Percentiles rank a stretch among this genome's conserved stretches.
Conservation (phyloP, 1,140 invertebrate species). For the Olivierus martensii region DNA sequence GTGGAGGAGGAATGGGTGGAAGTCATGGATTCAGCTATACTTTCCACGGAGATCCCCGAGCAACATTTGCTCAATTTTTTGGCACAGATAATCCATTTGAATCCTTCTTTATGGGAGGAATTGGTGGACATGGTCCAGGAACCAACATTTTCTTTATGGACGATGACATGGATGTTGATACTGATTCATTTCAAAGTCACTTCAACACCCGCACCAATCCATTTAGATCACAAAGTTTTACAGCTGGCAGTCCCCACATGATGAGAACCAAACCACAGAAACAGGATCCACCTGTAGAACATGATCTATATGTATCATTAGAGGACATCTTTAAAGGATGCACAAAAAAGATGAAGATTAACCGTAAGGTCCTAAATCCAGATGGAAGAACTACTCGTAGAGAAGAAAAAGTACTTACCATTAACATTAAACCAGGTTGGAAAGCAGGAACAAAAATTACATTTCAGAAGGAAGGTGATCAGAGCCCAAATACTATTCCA, state of each 20-base stretch:
- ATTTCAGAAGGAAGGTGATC: constrained; percentile 97
- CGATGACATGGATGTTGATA: constrained; percentile 15
- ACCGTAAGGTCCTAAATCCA: constrained; percentile 64
- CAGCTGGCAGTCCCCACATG: constrained; percentile 45
- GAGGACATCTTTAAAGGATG: constrained; percentile 86
- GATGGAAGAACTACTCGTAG: constrained; percentile 68
- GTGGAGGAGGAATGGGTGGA: constrained; percentile 1
- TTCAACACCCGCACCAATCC: constrained; percentile 11
- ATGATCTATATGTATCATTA: constrained; percentile 85
- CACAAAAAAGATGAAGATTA: constrained; percentile 99
- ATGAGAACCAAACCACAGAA: constrained; percentile 26
- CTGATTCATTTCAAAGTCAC: constrained; percentile 10
- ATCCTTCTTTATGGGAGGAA: constrained; percentile 42
- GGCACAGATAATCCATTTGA: constrained; percentile 67
- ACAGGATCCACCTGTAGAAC: constrained; percentile 85
- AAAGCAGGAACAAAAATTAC: constrained; percentile 99
- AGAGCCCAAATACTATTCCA: constrained; percentile 87
- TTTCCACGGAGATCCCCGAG: constrained; percentile 77
- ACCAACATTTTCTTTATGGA: constrained; percentile 9
- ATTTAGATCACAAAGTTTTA: constrained; percentile 70
- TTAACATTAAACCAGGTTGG: constrained; percentile 99
- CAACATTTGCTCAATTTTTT: constrained; percentile 95
- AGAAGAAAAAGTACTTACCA: constrained; percentile 96
- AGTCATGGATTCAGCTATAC: constrained; percentile 46
- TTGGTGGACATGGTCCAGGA: constrained; percentile 26